These are phyloP conservation scores for Andricus grossulariae DNA, from an alignment of 1,140 invertebrate species.

Conservation along the genomic window DNA sequence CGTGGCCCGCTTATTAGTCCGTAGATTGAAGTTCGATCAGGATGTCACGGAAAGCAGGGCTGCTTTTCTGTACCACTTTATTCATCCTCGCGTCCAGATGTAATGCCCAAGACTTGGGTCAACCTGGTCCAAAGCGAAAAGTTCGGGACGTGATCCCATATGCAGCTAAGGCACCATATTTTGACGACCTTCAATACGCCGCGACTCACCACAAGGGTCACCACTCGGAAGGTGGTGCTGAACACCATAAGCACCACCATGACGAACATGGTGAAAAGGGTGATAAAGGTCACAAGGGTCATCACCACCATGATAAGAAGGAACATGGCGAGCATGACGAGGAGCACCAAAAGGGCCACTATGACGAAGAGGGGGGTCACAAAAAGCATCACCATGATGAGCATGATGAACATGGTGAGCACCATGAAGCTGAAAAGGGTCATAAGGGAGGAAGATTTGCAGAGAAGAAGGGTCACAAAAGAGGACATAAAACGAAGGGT, in stretches of 20 bases:
- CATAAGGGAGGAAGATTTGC: constrained; percentile 85
- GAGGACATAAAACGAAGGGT: constrained; percentile 83
- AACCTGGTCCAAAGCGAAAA: neutral
- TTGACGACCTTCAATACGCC: constrained; percentile 69
- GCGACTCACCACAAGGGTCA: constrained; percentile 75
- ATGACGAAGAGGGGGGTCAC: constrained; percentile 84
- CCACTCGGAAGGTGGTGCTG: constrained; percentile 80
- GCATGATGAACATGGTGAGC: constrained; percentile 80
- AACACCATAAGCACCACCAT: constrained; percentile 80
- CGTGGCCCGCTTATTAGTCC: too few relatives aligned
- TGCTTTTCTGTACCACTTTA: neutral
- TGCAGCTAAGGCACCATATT: too few relatives aligned
- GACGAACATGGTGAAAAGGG: constrained; percentile 80
- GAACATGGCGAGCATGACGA: constrained; percentile 83
- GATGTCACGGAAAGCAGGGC: neutral
- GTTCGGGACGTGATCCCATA: neutral
- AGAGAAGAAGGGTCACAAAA: constrained; percentile 88
- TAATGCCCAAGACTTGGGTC: neutral
- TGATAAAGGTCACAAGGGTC: constrained; percentile 81
- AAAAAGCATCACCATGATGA: constrained; percentile 87
- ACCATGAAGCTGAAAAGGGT: constrained; percentile 85
- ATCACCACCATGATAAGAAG: constrained; percentile 81
- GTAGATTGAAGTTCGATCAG: neutral
- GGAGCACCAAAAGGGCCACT: constrained; percentile 83
- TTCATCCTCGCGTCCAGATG: neutral